phyloP scores from a whole-genome alignment of 2,797 vertebrate genomes.

The Peromyscus attwateri region DNA sequence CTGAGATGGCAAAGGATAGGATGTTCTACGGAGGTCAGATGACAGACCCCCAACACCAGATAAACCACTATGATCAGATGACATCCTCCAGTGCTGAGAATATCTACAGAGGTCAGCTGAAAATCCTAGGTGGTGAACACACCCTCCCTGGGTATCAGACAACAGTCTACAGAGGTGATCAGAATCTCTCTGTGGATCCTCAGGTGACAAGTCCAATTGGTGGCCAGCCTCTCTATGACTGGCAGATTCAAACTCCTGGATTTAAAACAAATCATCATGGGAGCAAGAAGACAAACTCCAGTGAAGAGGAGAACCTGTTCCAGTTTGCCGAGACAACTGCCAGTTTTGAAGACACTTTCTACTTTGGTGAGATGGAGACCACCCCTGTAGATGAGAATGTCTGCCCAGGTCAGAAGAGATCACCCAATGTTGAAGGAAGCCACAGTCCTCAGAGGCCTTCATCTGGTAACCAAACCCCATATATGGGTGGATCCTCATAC shows the following conservation, averaged over 20 bases:
- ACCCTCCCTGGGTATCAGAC: neutral
- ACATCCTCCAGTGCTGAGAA: too few species aligned
- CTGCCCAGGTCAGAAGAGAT: neutral
- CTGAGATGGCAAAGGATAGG: fast-evolving
- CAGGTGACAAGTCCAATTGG: neutral
- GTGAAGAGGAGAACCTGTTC: neutral
- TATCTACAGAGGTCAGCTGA: neutral
- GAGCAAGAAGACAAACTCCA: neutral
- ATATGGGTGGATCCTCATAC: fast-evolving
- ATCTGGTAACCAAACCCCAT: neutral
- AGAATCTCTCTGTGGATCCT: neutral
- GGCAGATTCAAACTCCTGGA: neutral
- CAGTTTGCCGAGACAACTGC: fast-evolving
- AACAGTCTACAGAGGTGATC: neutral
- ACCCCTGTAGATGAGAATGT: neutral
- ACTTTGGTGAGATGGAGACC: neutral
- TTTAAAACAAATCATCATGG: neutral
- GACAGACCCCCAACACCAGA: neutral
- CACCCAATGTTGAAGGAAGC: neutral
- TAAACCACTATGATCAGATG: neutral
- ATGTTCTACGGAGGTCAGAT: neutral
- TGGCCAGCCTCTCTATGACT: neutral
- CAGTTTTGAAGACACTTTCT: neutral
- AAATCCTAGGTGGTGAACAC: neutral
- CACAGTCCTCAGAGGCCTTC: neutral